Evolutionary conservation across 2,113 vertebrate genomes (phyloP), one percentile per base, ranked within the genome.

Genomic region (Cyanoramphus novaezelandiae): DNA sequence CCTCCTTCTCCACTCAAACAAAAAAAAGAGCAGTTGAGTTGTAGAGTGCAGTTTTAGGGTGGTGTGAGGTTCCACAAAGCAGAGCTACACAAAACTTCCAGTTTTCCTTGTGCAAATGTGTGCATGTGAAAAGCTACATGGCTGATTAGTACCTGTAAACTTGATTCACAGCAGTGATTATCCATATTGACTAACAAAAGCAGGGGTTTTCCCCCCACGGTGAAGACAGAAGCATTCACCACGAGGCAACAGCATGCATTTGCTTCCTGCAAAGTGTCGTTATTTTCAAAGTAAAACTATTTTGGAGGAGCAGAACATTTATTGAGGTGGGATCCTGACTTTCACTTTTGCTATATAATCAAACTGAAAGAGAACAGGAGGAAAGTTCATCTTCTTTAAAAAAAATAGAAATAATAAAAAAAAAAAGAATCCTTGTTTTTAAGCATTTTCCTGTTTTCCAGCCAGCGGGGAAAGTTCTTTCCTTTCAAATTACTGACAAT

Each of bases 261-360:
- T 65, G 9, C 49, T 87, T 85, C 37, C 53, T 49, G 44, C n/a
- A 17, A 68, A 79, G n/a, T 39, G 49, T 5, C 29, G 18, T 47
- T 50, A 46, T 82, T 93, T 89, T 93, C 74, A 11, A 72, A 85
- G 69, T 49, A 81, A 88, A 92, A 74, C 23, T 81, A 55, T 88
- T 91, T 64, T 77, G 59, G 44, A 79, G n/a, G 47, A 82, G 19
- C 44, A 65, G 23, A 31, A 69, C n/a, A 79, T 43, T 46, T 86
- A 90, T 70, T 90, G 47, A 86, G 44, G 44, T 59, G 31, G 5
- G 68, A 75, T 93, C 53, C 39, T 62, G 70, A 76, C 65, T 95
- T 97, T 95, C 86, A 70, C 75, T 94, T 95, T 96, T 95, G 62
- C 72, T 93, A 7, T 53, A 67, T 17, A 91, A 93, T 77, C 80